phyloP scores from a whole-genome alignment of 2,888 invertebrate species.

The Epinotia brunnichana region DNA sequence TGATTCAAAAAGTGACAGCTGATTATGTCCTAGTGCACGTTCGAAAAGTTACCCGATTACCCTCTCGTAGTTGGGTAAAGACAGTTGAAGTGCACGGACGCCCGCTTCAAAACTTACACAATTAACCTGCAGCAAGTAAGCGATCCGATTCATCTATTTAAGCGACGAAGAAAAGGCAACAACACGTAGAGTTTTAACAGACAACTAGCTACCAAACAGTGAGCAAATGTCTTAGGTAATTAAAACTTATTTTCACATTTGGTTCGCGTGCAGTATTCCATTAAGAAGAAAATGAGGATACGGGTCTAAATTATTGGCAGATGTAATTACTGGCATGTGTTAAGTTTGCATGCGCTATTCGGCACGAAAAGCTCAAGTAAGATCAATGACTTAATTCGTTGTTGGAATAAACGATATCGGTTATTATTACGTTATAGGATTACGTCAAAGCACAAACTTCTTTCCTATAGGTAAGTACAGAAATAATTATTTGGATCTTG shows the following conservation, averaged over 20 bases:
- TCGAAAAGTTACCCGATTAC: too few relatives aligned
- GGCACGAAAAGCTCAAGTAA: not conserved
- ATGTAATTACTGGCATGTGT: constrained; percentile 31
- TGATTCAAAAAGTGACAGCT: too few relatives aligned
- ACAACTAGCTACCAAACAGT: constrained; percentile 24
- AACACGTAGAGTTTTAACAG: constrained; percentile 10
- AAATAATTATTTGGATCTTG: too few relatives aligned
- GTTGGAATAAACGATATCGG: not conserved
- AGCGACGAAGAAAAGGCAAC: not conserved
- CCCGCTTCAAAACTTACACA: not conserved
- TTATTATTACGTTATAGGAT: too few relatives aligned
- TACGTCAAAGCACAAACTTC: too few relatives aligned
- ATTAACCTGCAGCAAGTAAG: not conserved
- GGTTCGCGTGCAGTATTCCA: constrained; percentile 64
- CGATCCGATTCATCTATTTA: not conserved
- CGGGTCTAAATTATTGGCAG: constrained; percentile 50
- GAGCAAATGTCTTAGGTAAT: constrained; percentile 55
- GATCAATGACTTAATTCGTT: not conserved
- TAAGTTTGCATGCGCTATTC: constrained; percentile 12
- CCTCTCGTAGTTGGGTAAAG: not conserved
- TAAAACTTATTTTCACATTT: constrained; percentile 69
- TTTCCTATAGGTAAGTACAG: too few relatives aligned
- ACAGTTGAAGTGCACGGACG: not conserved
- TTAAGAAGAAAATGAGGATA: constrained; percentile 59
- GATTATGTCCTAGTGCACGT: too few relatives aligned